Conservation (phyloP, 2,797 vertebrate species). For the Acridotheres tristis region DNA sequence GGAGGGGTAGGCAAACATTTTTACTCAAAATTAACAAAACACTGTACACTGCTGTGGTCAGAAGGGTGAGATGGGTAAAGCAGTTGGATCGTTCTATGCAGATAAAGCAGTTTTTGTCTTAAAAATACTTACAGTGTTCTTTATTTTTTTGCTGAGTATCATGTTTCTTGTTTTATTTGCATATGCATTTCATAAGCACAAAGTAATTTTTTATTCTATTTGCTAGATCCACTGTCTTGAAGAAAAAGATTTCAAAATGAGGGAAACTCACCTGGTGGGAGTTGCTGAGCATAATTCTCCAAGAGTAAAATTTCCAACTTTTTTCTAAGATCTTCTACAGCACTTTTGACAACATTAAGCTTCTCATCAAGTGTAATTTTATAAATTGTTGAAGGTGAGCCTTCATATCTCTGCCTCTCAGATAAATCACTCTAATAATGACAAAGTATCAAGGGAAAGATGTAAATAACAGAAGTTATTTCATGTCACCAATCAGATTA, state of each 20-base stretch:
- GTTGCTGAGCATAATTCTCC: neutral
- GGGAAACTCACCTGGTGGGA: constrained; percentile 30
- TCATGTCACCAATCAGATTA: neutral
- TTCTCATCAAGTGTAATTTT: constrained; percentile 35
- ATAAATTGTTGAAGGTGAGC: neutral
- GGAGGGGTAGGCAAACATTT: neutral
- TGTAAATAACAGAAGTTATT: neutral
- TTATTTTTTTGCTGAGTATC: neutral
- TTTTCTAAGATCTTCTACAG: constrained; percentile 60
- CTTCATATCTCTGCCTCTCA: neutral
- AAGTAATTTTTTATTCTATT: neutral
- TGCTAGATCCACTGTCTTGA: neutral
- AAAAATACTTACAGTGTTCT: neutral
- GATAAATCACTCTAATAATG: constrained; percentile 17
- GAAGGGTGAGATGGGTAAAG: neutral
- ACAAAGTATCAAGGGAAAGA: neutral
- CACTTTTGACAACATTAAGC: constrained; percentile 21
- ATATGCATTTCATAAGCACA: neutral
- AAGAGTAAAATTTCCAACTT: constrained; percentile 35
- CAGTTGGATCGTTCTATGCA: neutral
- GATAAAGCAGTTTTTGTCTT: neutral
- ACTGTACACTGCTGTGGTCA: neutral
- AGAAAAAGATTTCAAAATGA: neutral
- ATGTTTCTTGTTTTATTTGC: neutral
- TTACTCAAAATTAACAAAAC: neutral